Conservation (phyloP, 2,113 vertebrate species). For the Coptodon bakossiorum region DNA sequence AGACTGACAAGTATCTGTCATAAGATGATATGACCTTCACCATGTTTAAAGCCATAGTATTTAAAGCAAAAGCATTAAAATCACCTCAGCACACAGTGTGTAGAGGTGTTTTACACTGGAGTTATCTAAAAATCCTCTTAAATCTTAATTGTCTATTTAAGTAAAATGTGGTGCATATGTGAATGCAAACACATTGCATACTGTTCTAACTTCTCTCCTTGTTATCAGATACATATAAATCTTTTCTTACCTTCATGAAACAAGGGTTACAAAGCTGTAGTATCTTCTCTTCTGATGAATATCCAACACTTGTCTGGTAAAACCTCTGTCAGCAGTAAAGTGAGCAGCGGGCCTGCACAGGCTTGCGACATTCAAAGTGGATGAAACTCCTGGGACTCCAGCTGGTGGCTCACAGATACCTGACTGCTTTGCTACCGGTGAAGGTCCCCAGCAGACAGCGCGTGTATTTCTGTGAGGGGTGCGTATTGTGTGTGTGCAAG, state of each 20-base stretch:
- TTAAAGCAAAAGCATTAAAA: not conserved
- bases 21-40: not conserved
- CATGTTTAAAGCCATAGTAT: not conserved
- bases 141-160: not conserved
- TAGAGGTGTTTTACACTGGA: not conserved
- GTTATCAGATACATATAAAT: not conserved
- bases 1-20: not conserved
- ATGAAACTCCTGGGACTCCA: not conserved
- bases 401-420: conserved; percentile 4
- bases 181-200: not conserved
- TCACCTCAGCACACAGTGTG: not conserved
- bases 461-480: not conserved
- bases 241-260: conserved; percentile 43
- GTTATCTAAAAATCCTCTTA: not conserved
- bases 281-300: not conserved
- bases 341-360: not conserved
- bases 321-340: not conserved
- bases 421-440: conserved; percentile 37
- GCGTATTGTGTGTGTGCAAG: not conserved
- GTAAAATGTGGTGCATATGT: not conserved
- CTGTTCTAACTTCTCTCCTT: not conserved
- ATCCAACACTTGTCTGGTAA: not conserved
- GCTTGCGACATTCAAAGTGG: not conserved
- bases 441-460: conserved; percentile 36
- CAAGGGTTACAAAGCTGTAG: not conserved